Conservation (phyloP, 2,888 invertebrate species). For the Brenthis hecate region DNA sequence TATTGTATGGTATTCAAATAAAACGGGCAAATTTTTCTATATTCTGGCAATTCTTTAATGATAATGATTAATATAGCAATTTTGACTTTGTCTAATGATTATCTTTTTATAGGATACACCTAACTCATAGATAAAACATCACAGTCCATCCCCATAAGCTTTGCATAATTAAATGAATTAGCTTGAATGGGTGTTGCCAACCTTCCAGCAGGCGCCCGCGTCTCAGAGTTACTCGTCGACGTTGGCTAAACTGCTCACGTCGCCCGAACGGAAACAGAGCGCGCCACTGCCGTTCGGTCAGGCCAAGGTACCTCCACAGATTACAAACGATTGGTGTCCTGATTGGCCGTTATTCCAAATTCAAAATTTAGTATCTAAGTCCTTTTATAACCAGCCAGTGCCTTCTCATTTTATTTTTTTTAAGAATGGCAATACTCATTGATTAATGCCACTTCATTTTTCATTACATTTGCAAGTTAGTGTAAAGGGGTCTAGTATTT, state of each 20-base stretch:
- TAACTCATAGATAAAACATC: conserved; percentile 37
- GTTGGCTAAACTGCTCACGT: conserved; percentile 89
- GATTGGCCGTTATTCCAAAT: conserved; percentile 78
- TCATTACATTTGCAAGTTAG: conserved; percentile 33
- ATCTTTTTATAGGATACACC: conserved; percentile 28
- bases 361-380: conserved; percentile 77
- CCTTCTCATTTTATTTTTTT: conserved; percentile 3
- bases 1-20: background rate
- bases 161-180: conserved; percentile 50
- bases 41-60: conserved; percentile 2
- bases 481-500: background rate
- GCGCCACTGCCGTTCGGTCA: conserved; percentile 77
- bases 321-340: conserved; percentile 71
- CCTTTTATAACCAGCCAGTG: conserved; percentile 29
- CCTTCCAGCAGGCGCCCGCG: conserved; percentile 79
- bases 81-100: conserved; percentile 5
- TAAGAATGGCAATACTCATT: conserved; percentile 71
- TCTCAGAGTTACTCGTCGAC: conserved; percentile 89
- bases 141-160: conserved; percentile 52
- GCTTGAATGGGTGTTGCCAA: conserved; percentile 81
- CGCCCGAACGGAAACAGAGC: conserved; percentile 80
- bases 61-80: background rate
- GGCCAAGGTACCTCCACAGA: conserved; percentile 77
- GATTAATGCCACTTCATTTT: conserved; percentile 61
- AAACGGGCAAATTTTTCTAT: background rate